A percentile compares a stretch with the other conserved stretches of the same genome.
Evolutionary conservation across 2,113 vertebrate species (phyloP).

Genomic region (Lagenorhynchus albirostris): DNA sequence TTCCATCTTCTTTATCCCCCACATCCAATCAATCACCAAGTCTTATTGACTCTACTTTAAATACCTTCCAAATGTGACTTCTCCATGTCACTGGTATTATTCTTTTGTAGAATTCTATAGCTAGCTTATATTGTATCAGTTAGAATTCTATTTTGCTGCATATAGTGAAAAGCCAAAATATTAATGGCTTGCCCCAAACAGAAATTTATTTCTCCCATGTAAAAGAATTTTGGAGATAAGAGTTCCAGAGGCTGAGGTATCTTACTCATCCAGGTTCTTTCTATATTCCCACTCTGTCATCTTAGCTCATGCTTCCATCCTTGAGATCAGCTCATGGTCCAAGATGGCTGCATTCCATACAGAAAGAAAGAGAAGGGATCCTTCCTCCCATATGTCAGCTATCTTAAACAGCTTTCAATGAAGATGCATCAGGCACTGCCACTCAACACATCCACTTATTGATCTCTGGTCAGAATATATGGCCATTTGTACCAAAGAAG

Average conservation of each 20-base stretch:
- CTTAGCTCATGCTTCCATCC: background rate
- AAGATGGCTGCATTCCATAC: background rate
- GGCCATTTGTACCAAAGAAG: background rate
- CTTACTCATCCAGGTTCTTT: background rate
- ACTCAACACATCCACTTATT: background rate
- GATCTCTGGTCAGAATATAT: background rate
- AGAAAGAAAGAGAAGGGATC: background rate
- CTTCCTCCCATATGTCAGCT: background rate
- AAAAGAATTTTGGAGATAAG: background rate
- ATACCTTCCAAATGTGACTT: background rate
- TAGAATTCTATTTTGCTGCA: background rate
- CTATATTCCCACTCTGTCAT: background rate
- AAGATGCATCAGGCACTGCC: background rate
- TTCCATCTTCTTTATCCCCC: background rate
- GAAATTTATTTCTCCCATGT: background rate
- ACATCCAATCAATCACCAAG: background rate
- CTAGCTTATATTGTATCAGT: background rate
- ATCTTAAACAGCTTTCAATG: background rate
- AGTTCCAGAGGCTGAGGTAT: background rate
- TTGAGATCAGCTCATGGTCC: background rate
- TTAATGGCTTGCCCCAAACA: background rate
- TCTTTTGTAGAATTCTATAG: background rate
- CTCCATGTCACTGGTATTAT: background rate
- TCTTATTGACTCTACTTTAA: background rate
- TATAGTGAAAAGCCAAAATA: background rate